Evolutionary conservation across 2,113 vertebrate species (phyloP).

Genomic region (Nematolebias whitei): DNA sequence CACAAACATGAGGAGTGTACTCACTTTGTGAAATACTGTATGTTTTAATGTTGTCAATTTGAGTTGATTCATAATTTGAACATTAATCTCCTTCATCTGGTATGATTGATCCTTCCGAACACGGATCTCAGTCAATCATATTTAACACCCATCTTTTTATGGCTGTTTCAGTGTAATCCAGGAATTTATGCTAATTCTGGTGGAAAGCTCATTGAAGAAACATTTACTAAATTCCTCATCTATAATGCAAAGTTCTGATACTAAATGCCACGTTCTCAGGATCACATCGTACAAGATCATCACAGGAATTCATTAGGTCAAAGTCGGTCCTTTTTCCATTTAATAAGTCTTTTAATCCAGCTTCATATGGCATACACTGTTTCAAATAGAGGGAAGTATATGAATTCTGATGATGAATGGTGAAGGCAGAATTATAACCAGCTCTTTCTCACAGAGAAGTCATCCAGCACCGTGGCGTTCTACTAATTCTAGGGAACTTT

Average conservation of each 20-base stretch:
- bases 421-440: slow-evolving; percentile 63
- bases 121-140: slow-evolving; percentile 1
- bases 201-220: slow-evolving; percentile 10
- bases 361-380: slow-evolving; percentile 19
- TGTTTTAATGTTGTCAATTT: background rate
- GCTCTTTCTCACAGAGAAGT: slow-evolving; percentile 62
- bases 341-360: slow-evolving; percentile 20
- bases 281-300: slow-evolving; percentile 22
- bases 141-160: slow-evolving; percentile 4
- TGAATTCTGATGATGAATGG: slow-evolving; percentile 28
- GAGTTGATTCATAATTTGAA: background rate
- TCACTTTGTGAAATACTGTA: too few relatives aligned
- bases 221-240: slow-evolving; percentile 16
- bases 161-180: background rate
- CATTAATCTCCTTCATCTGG: background rate
- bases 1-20: too few relatives aligned
- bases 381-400: slow-evolving; percentile 27
- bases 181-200: slow-evolving; percentile 17
- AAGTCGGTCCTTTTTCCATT: slow-evolving; percentile 11
- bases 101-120: background rate
- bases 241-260: slow-evolving; percentile 18
- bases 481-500: slow-evolving; percentile 83
- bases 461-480: slow-evolving; percentile 58
- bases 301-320: slow-evolving; percentile 9
- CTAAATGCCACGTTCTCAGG: slow-evolving; percentile 30